A percentile compares a stretch with the other conserved stretches of the same genome.
phyloP scores from a whole-genome alignment of 2,888 invertebrate species.

The Chydorus sphaericus region DNA sequence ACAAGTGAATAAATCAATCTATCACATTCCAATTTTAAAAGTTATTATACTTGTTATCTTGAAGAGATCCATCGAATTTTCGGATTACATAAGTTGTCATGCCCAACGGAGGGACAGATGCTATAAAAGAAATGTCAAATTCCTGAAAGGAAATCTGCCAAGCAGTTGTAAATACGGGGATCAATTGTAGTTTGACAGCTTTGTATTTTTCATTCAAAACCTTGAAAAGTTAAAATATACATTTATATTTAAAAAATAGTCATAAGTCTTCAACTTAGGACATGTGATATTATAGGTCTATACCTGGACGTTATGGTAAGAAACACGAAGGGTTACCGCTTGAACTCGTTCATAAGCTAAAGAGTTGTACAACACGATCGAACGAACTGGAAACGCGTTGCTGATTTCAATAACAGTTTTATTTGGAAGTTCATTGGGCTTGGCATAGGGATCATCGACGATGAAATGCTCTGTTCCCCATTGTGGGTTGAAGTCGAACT shows the following conservation, averaged over 20 bases:
- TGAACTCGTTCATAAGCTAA: slow-evolving; percentile 56
- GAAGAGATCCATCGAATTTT: background rate
- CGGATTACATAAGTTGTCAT: slow-evolving; percentile 29
- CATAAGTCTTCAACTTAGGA: no score
- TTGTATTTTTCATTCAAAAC: slow-evolving; percentile 42
- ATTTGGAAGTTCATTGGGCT: slow-evolving; percentile 45
- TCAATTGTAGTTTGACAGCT: slow-evolving; percentile 37
- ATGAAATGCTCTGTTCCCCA: slow-evolving; percentile 36
- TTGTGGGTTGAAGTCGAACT: slow-evolving; percentile 25
- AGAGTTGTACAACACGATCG: slow-evolving; percentile 74
- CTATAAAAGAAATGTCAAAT: slow-evolving; percentile 64
- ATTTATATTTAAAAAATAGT: no score
- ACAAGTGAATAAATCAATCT: background rate
- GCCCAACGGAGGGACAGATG: slow-evolving; percentile 57
- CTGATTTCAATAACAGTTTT: slow-evolving; percentile 43
- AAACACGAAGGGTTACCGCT: slow-evolving; percentile 60
- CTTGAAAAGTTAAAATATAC: slow-evolving; percentile 25
- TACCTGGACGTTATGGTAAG: slow-evolving; percentile 62
- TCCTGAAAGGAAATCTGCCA: slow-evolving; percentile 48
- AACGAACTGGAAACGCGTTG: slow-evolving; percentile 40
- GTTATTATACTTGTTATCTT: slow-evolving; percentile 10
- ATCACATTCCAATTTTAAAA: no score
- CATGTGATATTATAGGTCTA: slow-evolving; percentile 19
- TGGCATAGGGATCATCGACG: slow-evolving; percentile 41
- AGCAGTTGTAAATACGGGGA: slow-evolving; percentile 47